phyloP scores from a whole-genome alignment of 2,888 invertebrate species.

The Microchrysa polita region DNA sequence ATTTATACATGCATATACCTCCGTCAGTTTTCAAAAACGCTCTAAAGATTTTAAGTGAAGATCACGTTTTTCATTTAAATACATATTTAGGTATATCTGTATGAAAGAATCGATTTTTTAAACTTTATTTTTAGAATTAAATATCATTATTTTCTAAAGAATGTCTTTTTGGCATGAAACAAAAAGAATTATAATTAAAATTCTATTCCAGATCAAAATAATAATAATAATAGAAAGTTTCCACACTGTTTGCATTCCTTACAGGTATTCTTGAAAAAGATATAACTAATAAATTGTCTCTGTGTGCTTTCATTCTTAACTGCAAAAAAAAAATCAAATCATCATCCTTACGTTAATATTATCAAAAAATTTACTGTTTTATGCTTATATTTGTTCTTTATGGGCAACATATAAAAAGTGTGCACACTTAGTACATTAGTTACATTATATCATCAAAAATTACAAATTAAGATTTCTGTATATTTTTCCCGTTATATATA shows the following conservation, averaged over 20 bases:
- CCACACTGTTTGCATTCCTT: no score
- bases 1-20: no score
- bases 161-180: slow-evolving; percentile 26
- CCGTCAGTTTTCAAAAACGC: no score
- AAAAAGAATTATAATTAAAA: not conserved
- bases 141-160: not conserved
- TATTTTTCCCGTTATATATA: not conserved
- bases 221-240: no score
- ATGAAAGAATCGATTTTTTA: not conserved
- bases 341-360: not conserved
- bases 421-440: slow-evolving; percentile 1
- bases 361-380: slow-evolving; percentile 12
- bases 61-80: no score
- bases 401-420: slow-evolving; percentile 20
- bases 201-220: not conserved
- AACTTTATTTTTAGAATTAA: not conserved
- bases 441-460: not conserved
- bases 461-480: not conserved
- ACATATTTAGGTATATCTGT: not conserved
- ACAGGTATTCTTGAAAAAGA: not conserved
- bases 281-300: not conserved
- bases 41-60: no score
- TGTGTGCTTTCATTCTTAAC: not conserved
- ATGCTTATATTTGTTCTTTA: not conserved
- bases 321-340: not conserved